phyloP scores from a whole-genome alignment of 1,140 invertebrate species.

The Neodiprion pinetum region DNA sequence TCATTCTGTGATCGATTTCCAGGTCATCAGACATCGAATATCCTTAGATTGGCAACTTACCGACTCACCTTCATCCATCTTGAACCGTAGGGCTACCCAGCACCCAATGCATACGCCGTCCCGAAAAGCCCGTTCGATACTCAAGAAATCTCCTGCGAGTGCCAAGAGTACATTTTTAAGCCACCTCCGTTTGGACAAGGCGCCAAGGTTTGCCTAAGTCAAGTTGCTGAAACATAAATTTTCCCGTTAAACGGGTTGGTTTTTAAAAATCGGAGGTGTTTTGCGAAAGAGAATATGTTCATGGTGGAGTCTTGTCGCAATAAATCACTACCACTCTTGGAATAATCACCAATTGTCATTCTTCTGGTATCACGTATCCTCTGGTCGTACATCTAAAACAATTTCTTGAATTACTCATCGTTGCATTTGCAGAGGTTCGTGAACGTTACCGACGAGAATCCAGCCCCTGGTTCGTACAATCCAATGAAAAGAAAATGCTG shows the following conservation, averaged over 20 bases:
- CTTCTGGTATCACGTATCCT: not conserved
- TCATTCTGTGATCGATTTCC: too few relatives aligned
- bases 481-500: not conserved
- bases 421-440: constrained; percentile 29
- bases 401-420: too few relatives aligned
- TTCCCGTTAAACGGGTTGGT: too few relatives aligned
- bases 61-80: not conserved
- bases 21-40: too few relatives aligned
- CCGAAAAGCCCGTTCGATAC: constrained; percentile 31
- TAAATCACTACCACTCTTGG: not conserved
- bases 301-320: too few relatives aligned
- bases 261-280: too few relatives aligned
- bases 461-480: constrained; percentile 34
- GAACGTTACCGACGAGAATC: constrained; percentile 13
- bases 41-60: not conserved
- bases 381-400: too few relatives aligned
- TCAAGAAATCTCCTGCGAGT: constrained; percentile 26
- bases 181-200: constrained; percentile 28
- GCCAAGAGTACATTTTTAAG: constrained; percentile 19
- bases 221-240: not conserved
- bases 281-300: too few relatives aligned
- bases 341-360: constrained; percentile 6
- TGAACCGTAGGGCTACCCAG: constrained; percentile 32
- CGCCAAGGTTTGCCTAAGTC: constrained; percentile 23
- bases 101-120: constrained; percentile 30